Evolutionary conservation across 2,797 vertebrate genomes (phyloP).

Genomic region (Sternarchorhynchus goeldii): DNA sequence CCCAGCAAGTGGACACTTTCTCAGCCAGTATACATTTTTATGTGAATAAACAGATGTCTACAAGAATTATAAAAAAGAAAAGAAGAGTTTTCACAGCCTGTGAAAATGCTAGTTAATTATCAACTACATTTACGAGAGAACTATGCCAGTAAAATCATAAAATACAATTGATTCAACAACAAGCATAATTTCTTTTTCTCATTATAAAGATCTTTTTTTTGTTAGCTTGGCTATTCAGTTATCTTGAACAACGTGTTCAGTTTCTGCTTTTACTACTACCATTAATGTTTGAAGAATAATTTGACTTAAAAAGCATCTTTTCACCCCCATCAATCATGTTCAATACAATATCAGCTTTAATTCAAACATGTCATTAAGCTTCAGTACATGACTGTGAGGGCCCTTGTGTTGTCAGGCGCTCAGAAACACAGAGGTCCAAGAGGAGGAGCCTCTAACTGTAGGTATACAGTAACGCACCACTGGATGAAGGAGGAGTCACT

Average conservation of each 20-base stretch:
- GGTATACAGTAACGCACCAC: slow-evolving; percentile 9
- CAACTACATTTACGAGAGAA: slow-evolving; percentile 62
- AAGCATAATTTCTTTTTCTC: slow-evolving; percentile 59
- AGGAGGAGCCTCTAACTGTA: slow-evolving; percentile 5
- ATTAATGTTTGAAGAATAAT: not conserved
- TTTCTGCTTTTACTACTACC: not conserved
- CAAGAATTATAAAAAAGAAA: slow-evolving; percentile 72
- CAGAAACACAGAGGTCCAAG: not conserved
- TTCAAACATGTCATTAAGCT: not conserved
- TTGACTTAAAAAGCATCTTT: slow-evolving; percentile 1
- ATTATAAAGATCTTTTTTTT: not conserved
- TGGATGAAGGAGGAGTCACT: slow-evolving; percentile 5
- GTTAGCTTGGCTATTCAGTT: not conserved
- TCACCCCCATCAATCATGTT: not conserved
- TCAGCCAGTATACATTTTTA: slow-evolving; percentile 60
- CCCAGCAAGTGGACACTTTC: slow-evolving; percentile 22
- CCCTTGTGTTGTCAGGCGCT: not conserved
- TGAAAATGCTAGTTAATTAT: slow-evolving; percentile 55
- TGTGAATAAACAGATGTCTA: slow-evolving; percentile 77
- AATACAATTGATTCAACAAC: slow-evolving; percentile 72
- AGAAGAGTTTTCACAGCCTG: slow-evolving; percentile 52
- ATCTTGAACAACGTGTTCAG: not conserved
- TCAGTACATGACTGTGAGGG: not conserved
- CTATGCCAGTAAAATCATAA: slow-evolving; percentile 77
- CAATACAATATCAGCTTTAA: not conserved